Percentiles rank a stretch among this genome's conserved stretches.
Conservation (phyloP, 2,113 vertebrate genomes). For the Indicator indicator region DNA sequence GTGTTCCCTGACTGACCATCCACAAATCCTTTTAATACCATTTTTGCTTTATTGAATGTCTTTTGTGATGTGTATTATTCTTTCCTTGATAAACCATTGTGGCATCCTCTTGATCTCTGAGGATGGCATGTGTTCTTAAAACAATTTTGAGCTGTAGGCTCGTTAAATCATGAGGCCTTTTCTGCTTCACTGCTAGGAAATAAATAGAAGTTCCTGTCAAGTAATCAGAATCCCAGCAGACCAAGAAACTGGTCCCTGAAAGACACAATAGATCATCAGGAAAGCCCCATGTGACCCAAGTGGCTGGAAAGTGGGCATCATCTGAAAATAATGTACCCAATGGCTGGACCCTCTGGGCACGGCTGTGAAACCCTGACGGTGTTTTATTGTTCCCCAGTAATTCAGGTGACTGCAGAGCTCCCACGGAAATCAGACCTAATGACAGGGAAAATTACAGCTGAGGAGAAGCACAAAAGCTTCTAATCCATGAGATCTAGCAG, state of each 20-base stretch:
- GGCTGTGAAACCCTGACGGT: background rate
- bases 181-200: conserved; percentile 28
- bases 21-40: background rate
- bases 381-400: conserved; percentile 15
- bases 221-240: conserved; percentile 22
- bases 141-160: conserved; percentile 9
- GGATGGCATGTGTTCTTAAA: background rate
- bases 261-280: background rate
- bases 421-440: background rate
- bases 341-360: background rate
- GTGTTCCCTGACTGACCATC: background rate
- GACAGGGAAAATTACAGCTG: background rate
- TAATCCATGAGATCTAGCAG: background rate
- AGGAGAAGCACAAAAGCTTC: background rate
- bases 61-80: background rate
- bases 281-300: background rate
- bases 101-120: background rate
- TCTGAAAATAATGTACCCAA: background rate
- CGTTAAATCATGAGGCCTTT: conserved; percentile 17
- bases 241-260: conserved; percentile 1
- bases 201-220: conserved; percentile 21
- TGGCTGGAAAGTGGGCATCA: background rate
- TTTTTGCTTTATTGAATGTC: background rate
- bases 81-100: background rate
- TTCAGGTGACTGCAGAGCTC: background rate